phyloP scores from a whole-genome alignment of 2,113 vertebrate species.

The Scopus umbretta region DNA sequence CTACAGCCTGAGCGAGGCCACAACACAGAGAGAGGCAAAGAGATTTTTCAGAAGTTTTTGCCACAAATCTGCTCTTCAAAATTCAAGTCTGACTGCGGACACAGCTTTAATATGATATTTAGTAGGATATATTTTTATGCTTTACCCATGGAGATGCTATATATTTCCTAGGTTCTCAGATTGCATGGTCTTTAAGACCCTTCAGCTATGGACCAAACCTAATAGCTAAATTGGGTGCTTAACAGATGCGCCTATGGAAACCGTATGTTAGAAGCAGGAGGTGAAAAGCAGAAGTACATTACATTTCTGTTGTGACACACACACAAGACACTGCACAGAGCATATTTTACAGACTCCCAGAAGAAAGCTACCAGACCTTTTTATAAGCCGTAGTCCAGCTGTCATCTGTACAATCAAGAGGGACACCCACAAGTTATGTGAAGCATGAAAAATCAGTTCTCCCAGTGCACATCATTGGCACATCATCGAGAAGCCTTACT shows the following conservation, averaged over 20 bases:
- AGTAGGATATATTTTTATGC: neutral
- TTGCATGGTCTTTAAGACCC: neutral
- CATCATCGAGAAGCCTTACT: neutral
- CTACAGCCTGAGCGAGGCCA: neutral
- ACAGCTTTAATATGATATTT: neutral
- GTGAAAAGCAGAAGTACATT: neutral
- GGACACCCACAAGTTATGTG: neutral
- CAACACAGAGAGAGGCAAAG: too few relatives aligned
- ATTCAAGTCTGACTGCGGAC: neutral
- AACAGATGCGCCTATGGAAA: neutral
- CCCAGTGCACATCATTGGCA: neutral
- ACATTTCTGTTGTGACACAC: neutral
- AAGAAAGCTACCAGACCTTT: neutral
- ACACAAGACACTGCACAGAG: neutral
- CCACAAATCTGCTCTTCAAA: neutral
- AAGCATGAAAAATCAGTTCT: neutral
- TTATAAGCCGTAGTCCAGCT: neutral
- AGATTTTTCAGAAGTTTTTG: fast-evolving
- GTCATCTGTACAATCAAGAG: neutral
- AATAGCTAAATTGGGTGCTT: neutral
- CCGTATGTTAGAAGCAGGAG: neutral
- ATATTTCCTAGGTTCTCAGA: neutral
- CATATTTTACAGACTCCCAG: neutral
- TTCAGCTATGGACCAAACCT: neutral
- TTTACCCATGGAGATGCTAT: neutral